Evolutionary conservation across 2,113 vertebrate species (phyloP).

Genomic region (Cottus gobio): DNA sequence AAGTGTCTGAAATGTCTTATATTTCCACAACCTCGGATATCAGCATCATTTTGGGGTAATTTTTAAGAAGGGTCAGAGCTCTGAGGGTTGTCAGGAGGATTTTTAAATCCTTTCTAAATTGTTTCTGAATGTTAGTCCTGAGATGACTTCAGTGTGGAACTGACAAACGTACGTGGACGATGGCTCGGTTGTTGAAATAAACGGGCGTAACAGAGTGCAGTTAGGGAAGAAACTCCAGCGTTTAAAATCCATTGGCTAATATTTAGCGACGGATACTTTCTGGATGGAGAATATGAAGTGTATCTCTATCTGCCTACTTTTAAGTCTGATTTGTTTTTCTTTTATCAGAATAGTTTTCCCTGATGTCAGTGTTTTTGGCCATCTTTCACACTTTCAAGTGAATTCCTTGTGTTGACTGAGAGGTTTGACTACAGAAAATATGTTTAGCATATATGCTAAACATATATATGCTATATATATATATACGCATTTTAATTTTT

Average conservation of each 20-base stretch:
- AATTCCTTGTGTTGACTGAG: not conserved
- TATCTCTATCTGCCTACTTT: not conserved
- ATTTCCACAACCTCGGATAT: not conserved
- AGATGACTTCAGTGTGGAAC: not conserved
- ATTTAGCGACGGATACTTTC: not conserved
- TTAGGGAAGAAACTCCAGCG: not conserved
- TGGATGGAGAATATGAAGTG: not conserved
- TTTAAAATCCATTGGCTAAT: slow-evolving; percentile 2
- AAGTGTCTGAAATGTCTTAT: not conserved
- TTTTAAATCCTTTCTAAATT: not conserved
- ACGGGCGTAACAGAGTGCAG: not conserved
- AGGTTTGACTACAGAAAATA: not conserved
- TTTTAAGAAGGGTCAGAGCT: not conserved
- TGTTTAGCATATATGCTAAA: too few relatives aligned
- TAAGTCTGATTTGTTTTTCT: not conserved
- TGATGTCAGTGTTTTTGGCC: not conserved
- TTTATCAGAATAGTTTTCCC: not conserved
- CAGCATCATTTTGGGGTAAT: not conserved
- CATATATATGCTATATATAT: too few relatives aligned
- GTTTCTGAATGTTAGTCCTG: not conserved
- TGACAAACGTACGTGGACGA: not conserved
- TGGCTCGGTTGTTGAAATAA: not conserved
- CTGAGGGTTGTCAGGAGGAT: not conserved
- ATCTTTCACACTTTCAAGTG: not conserved
- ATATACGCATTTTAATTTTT: too few relatives aligned